Evolutionary conservation across 2,888 invertebrate species (phyloP).

Genomic region (Brenthis ino): DNA sequence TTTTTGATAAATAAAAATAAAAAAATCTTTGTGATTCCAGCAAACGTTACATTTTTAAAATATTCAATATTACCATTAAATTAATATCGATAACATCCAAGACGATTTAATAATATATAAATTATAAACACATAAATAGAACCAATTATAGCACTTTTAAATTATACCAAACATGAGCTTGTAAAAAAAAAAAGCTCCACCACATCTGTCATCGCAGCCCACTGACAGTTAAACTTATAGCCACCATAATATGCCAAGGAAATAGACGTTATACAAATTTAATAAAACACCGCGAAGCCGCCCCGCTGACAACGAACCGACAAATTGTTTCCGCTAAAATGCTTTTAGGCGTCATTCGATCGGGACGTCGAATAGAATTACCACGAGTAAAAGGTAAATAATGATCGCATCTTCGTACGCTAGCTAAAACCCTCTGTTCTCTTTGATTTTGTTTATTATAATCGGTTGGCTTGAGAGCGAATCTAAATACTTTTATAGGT

Average conservation of each 20-base stretch:
- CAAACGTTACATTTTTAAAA: too few relatives aligned
- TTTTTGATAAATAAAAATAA: too few relatives aligned
- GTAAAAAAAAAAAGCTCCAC: not conserved
- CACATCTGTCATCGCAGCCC: not conserved
- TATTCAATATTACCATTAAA: too few relatives aligned
- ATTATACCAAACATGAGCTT: not conserved
- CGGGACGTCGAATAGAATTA: constrained; percentile 25
- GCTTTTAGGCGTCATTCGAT: constrained; percentile 37
- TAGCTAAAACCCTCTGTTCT: not conserved
- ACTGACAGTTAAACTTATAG: not conserved
- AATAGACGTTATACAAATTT: constrained; percentile 2
- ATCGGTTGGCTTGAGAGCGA: too few relatives aligned
- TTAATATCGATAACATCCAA: too few relatives aligned
- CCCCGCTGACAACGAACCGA: constrained; percentile 26
- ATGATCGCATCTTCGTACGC: constrained; percentile 4
- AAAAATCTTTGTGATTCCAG: too few relatives aligned
- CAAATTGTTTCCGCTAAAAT: constrained; percentile 37
- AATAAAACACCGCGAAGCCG: constrained; percentile 1
- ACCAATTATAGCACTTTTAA: too few relatives aligned
- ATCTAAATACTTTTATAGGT: too few relatives aligned
- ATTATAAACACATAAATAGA: too few relatives aligned
- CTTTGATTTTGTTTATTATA: not conserved
- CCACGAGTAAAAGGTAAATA: constrained; percentile 22
- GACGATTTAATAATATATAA: too few relatives aligned
- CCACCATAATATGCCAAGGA: not conserved